Base-by-base conservation (phyloP, 2,113 vertebrate genomes). In the Podiceps cristatus region DNA sequence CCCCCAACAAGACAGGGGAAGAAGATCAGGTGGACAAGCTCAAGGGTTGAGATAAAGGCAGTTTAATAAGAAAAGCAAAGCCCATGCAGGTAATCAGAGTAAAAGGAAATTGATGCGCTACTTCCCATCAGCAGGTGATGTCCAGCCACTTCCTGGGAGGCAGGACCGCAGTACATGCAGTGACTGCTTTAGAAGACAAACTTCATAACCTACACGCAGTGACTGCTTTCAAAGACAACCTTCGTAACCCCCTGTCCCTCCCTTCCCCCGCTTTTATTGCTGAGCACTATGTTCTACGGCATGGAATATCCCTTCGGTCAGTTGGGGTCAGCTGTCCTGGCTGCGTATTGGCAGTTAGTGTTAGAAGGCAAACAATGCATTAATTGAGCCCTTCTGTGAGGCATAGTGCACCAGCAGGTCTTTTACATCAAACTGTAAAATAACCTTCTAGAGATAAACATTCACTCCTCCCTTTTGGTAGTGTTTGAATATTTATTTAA, bases 231-330 rank as follows among this genome's bases (percentile, higher is more conserved):
- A 35, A 55, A 63, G 35, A 35, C 49, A 88, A 53, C 74, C 7
- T 40, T 31, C 47, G 11, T 81, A 68, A 63, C 66, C 47, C 6
- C 25, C 25, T 0, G 0, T 16, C 3, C 4, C 14, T 35, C 24
- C 11, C 64, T 79, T 44, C 29, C 25, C 29, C n/a, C 71, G n/a
- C 68, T 84, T 74, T 68, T 69, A 33, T 58, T 74, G 42, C 42
- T 42, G 25, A 80, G 50, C 29, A 60, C 0, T 4, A 35, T 5
- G 8, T 85, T 35, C 25, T 28, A 11, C 33, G n/a, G 29, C 20
- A 19, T 80, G n/a, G 27, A 53, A 60, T 55, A 55, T 42, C 22
- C 18, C n/a, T 88, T 75, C 1, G 1, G n/a, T 80, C 52, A 33
- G 44, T 11, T 47, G 33, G 22, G 40, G 45, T 66, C 52, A 66